Conservation (phyloP, 2,797 vertebrate genomes). For the Micropoecilia bifurca region DNA sequence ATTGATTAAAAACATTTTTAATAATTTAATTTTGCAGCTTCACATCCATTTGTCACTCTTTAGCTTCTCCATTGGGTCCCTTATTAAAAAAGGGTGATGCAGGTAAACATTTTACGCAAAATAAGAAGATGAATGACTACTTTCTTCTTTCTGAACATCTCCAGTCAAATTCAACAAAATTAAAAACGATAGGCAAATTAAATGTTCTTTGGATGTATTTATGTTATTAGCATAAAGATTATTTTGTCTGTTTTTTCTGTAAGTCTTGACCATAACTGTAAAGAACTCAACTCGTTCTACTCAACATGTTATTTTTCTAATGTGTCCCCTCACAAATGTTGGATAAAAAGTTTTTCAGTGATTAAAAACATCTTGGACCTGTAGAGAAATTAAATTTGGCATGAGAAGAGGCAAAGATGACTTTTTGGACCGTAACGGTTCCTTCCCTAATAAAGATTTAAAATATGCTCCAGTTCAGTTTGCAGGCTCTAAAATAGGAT, state of each 20-base stretch:
- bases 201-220: not conserved
- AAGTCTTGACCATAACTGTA: not conserved
- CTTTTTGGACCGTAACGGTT: too few species aligned
- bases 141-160: not conserved
- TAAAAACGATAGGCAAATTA: not conserved
- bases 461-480: not conserved
- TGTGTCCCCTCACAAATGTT: not conserved
- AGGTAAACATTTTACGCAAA: not conserved
- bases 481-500: not conserved
- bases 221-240: not conserved
- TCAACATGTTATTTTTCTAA: not conserved
- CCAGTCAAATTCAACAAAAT: not conserved
- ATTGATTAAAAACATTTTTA: not conserved
- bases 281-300: not conserved
- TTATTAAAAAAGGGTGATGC: too few species aligned
- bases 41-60: not conserved
- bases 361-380: not conserved
- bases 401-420: not conserved
- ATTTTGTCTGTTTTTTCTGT: not conserved
- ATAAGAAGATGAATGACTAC: not conserved
- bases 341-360: not conserved
- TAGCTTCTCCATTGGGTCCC: not conserved
- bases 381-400: not conserved
- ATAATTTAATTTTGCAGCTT: too few species aligned
- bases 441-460: not conserved